These are phyloP conservation scores for Helicolenus hilgendorfi DNA, from an alignment of 2,797 vertebrate genomes.

Conservation along the genomic window DNA sequence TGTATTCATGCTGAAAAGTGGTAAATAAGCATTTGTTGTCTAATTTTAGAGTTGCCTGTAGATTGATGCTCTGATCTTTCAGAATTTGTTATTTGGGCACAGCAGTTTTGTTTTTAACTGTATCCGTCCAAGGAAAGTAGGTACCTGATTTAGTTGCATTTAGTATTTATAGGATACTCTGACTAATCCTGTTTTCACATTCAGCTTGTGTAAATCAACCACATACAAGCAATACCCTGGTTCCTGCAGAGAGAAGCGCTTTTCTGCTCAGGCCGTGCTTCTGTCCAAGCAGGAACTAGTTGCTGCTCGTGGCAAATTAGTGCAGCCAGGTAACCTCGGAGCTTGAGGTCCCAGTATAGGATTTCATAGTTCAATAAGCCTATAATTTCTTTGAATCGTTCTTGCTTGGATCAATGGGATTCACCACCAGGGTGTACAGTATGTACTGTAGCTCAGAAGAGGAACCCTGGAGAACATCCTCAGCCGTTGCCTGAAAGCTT, in stretches of 20 bases:
- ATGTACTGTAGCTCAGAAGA: conserved; percentile 18
- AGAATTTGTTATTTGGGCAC: not conserved
- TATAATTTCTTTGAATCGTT: conserved; percentile 53
- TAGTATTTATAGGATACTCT: not conserved
- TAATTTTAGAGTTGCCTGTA: not conserved
- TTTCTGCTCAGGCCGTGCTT: conserved; percentile 21
- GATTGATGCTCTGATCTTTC: not conserved
- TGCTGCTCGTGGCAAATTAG: conserved; percentile 41
- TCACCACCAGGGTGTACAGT: conserved; percentile 28
- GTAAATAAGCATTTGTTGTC: not conserved
- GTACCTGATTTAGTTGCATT: not conserved
- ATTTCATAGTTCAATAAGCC: conserved; percentile 73
- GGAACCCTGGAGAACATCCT: conserved; percentile 52
- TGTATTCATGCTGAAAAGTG: not conserved
- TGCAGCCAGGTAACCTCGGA: conserved; percentile 45
- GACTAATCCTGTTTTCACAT: conserved; percentile 1
- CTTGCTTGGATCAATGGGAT: conserved; percentile 67
- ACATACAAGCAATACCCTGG: not conserved
- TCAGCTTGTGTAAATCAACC: not conserved
- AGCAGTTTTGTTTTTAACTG: not conserved
- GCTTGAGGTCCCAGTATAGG: conserved; percentile 45
- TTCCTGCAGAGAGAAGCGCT: not conserved
- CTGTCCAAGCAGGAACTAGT: conserved; percentile 30
- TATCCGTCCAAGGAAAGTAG: not conserved
- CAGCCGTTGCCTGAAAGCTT: conserved; percentile 40